Evolutionary conservation across 2,888 invertebrate genomes (phyloP), one percentile per base, ranked within the genome.

Genomic region (Fragum sueziense): DNA sequence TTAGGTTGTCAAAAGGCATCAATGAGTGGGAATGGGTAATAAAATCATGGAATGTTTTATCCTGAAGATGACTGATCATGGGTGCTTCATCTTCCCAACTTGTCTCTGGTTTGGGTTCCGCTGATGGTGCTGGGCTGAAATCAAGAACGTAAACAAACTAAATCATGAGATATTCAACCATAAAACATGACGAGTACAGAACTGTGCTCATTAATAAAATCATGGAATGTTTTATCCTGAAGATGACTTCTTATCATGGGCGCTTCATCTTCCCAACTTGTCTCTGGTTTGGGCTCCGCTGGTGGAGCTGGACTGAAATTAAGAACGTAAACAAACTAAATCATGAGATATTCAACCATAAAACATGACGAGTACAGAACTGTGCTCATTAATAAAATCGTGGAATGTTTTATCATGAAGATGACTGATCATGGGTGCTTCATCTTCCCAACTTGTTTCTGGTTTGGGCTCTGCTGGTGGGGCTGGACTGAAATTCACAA

Each of bases 181-280:
- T 97, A 97, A 93, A 98, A 98, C 95, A 97, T 97, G 0, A 98
- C 96, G 41, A 98, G 92, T 0, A 96, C 96, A 4, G 97, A 96
- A 2, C 95, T 95, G 73, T 96, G 95, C 75, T 95, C 95, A 86
- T 95, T 92, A 0, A 93, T 72, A 77, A 86, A 88, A 17, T 88
- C 87, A 76, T 94, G 93, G 90, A 95, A 95, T 22, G 91, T 93
- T 33, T 92, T 93, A 89, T 96, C 95, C 14, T 96, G 96, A 70
- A 98, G 94, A 94, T 97, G 97, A 0, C 96, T 95, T n/a, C n/a
- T n/a, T 2, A 98, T 96, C 90, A 97, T 96, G 6, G 95, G 95
- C 70, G 95, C 95, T 9, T 95, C 94, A 75, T 96, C 96, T 0
- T 96, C 95, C 97, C 97, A 97, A 84, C 96, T 96, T 0, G 94